A percentile compares a stretch with the other conserved stretches of the same genome.
Conservation (phyloP, 1,140 invertebrate species). For the Drosophila biarmipes region DNA sequence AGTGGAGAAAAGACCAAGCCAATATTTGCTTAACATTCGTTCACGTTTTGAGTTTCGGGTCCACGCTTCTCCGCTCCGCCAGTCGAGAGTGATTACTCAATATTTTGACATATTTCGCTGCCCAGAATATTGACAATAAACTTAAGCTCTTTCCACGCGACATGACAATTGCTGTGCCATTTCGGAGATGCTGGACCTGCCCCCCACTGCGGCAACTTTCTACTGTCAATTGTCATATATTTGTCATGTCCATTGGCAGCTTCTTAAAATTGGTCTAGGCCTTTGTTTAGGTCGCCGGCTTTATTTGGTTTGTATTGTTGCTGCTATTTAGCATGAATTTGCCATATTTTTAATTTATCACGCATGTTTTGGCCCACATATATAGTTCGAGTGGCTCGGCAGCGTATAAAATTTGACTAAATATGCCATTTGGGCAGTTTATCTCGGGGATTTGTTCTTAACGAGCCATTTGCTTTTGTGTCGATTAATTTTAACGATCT, state of each 20-base stretch:
- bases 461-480: conserved; percentile 26
- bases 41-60: conserved; percentile 57
- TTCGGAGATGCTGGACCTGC: conserved; percentile 40
- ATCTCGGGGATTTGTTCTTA: conserved; percentile 26
- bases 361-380: conserved; percentile 57
- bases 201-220: conserved; percentile 70
- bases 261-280: conserved; percentile 80
- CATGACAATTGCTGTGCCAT: conserved; percentile 82
- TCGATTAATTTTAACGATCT: conserved; percentile 44
- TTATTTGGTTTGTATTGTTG: conserved; percentile 30
- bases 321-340: conserved; percentile 67
- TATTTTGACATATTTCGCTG: conserved; percentile 74
- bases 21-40: conserved; percentile 76
- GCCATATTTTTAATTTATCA: conserved; percentile 73
- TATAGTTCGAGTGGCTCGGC: conserved; percentile 20
- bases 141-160: conserved; percentile 76
- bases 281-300: conserved; percentile 43
- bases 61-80: conserved; percentile 50
- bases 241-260: conserved; percentile 66
- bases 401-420: conserved; percentile 32
- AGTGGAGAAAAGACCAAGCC: conserved; percentile 37
- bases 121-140: conserved; percentile 79
- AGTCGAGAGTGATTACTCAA: conserved; percentile 70
- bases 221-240: conserved; percentile 79
- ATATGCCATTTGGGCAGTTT: conserved; percentile 46